These are phyloP conservation scores for Archips crataeganus DNA, from an alignment of 2,888 invertebrate species.

Conservation along the genomic window DNA sequence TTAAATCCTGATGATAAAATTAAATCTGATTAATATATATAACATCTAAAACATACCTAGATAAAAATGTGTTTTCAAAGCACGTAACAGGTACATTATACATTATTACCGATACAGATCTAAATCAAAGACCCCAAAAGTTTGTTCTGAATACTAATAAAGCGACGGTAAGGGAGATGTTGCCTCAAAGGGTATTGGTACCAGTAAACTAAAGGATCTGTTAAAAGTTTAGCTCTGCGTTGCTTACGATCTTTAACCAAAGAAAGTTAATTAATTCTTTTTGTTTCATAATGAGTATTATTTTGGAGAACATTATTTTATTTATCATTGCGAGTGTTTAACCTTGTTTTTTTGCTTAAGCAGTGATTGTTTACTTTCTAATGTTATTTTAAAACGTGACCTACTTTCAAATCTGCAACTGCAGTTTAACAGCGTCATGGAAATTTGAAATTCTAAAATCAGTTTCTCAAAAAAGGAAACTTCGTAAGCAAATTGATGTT, in stretches of 20 bases:
- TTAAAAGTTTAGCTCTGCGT: conserved; percentile 25
- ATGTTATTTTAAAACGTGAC: neutral
- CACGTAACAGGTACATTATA: conserved; percentile 62
- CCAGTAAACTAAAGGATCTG: conserved; percentile 47
- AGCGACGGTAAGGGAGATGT: conserved; percentile 59
- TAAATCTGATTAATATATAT: neutral
- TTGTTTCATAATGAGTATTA: neutral
- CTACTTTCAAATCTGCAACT: neutral
- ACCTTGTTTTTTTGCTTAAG: neutral
- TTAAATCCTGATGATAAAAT: neutral
- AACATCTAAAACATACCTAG: conserved; percentile 9
- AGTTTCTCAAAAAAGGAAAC: too few relatives aligned
- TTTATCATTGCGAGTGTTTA: neutral
- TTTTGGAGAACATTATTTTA: neutral
- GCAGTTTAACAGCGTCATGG: neutral
- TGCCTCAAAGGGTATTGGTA: conserved; percentile 62
- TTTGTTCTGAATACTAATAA: conserved; percentile 78
- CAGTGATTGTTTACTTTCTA: neutral
- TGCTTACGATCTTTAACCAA: conserved; percentile 15
- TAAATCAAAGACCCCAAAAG: conserved; percentile 68
- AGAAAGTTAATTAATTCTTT: conserved; percentile 2
- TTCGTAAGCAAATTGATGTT: too few relatives aligned
- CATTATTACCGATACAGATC: conserved; percentile 72
- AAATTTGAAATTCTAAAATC: too few relatives aligned
- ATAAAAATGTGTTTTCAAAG: conserved; percentile 50